These are phyloP conservation scores for Hemaris fuciformis DNA, from an alignment of 2,888 invertebrate genomes.

Conservation along the genomic window DNA sequence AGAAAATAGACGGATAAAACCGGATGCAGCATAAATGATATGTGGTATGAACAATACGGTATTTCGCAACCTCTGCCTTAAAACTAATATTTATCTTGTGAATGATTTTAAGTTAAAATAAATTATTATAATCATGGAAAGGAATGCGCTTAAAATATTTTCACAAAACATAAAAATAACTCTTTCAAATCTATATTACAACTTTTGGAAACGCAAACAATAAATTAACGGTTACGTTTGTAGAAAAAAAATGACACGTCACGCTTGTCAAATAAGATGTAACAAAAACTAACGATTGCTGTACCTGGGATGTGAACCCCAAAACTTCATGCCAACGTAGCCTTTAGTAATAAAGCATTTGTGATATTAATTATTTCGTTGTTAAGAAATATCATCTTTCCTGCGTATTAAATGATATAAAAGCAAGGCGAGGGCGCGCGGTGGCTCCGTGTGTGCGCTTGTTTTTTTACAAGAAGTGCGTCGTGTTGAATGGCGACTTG, in stretches of 20 bases:
- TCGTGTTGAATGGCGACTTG: slow-evolving; percentile 42
- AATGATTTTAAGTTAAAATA: no score
- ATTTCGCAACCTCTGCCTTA: no score
- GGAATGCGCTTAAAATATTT: neutral
- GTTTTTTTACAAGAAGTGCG: slow-evolving; percentile 51
- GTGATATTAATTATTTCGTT: neutral
- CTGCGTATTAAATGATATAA: neutral
- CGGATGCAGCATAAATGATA: no score
- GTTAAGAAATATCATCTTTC: neutral
- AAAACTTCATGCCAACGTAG: neutral
- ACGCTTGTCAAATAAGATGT: neutral
- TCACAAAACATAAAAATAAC: neutral
- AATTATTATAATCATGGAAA: no score
- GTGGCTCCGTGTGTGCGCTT: slow-evolving; percentile 23
- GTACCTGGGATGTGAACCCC: neutral
- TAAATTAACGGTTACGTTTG: neutral
- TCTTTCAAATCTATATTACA: neutral
- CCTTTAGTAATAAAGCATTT: neutral
- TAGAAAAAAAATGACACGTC: neutral
- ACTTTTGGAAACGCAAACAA: neutral
- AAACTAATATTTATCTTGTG: no score
- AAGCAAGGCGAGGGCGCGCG: neutral
- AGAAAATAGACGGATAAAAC: no score
- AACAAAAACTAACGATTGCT: neutral
- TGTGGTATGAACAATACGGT: no score